A percentile compares a stretch with the other conserved stretches of the same genome.
Conservation (phyloP, 2,888 invertebrate species). For the Athalia circularis region DNA sequence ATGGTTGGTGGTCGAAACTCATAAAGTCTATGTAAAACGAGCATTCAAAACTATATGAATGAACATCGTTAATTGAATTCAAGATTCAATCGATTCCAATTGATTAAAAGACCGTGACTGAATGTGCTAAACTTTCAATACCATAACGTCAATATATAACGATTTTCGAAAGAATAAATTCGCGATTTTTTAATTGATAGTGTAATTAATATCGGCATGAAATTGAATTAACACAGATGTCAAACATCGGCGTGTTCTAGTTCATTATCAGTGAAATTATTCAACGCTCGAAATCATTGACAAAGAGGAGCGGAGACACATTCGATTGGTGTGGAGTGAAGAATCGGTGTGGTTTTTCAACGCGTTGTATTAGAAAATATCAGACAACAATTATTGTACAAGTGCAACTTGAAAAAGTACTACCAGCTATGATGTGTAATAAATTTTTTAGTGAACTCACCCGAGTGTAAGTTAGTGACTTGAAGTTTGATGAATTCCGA, state of each 20-base stretch:
- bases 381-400: background rate
- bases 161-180: slow-evolving; percentile 25
- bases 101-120: slow-evolving; percentile 22
- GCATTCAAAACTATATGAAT: slow-evolving; percentile 4
- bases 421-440: background rate
- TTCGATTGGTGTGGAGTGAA: background rate
- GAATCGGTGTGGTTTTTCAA: no score
- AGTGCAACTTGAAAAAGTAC: background rate
- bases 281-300: background rate
- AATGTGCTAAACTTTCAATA: slow-evolving; percentile 2
- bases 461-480: slow-evolving; percentile 27
- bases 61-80: slow-evolving; percentile 32
- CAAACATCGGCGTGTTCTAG: no score
- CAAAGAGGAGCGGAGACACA: background rate
- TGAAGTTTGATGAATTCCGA: background rate
- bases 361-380: background rate
- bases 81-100: slow-evolving; percentile 23
- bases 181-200: slow-evolving; percentile 15
- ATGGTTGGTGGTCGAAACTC: background rate
- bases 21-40: background rate
- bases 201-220: slow-evolving; percentile 2
- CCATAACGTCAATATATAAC: background rate
- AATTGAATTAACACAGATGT: slow-evolving; percentile 3
- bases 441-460: slow-evolving; percentile 12
- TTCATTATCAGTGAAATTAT: background rate